Evolutionary conservation across 2,797 vertebrate genomes (phyloP).

Genomic region (Chelonia mydas): DNA sequence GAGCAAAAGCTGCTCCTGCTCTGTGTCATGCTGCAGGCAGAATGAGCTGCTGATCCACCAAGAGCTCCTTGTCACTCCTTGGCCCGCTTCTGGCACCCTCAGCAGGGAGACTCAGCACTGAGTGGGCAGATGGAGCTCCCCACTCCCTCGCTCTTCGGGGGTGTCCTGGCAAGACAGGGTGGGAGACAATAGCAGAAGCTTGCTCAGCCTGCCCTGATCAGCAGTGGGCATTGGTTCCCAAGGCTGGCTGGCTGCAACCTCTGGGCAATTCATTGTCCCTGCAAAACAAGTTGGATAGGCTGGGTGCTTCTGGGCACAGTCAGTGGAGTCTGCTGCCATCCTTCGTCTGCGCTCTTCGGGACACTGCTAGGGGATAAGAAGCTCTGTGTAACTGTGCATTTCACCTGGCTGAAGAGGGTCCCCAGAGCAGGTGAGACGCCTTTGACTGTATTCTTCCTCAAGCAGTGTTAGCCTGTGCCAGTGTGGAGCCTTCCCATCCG

Average conservation of each 20-base stretch:
- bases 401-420: neutral
- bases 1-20: too few species aligned
- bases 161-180: neutral
- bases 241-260: neutral
- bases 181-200: too few species aligned
- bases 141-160: neutral
- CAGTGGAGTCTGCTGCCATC: neutral
- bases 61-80: too few species aligned
- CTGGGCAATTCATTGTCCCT: neutral
- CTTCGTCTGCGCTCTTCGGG: too few species aligned
- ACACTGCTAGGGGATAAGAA: too few species aligned
- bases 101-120: too few species aligned
- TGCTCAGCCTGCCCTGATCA: neutral
- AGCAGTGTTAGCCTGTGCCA: neutral
- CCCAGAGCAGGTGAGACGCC: neutral
- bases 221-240: neutral
- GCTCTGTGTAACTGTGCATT: neutral
- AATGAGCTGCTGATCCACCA: too few species aligned
- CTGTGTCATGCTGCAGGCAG: too few species aligned
- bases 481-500: fast-evolving
- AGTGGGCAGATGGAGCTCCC: neutral
- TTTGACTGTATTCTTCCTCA: neutral
- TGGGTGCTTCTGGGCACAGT: neutral
- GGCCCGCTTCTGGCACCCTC: neutral
- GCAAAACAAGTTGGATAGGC: neutral